Conservation (phyloP, 37 sponge, comb jelly and placozoan genomes). For the Theonella swinhoei region DNA sequence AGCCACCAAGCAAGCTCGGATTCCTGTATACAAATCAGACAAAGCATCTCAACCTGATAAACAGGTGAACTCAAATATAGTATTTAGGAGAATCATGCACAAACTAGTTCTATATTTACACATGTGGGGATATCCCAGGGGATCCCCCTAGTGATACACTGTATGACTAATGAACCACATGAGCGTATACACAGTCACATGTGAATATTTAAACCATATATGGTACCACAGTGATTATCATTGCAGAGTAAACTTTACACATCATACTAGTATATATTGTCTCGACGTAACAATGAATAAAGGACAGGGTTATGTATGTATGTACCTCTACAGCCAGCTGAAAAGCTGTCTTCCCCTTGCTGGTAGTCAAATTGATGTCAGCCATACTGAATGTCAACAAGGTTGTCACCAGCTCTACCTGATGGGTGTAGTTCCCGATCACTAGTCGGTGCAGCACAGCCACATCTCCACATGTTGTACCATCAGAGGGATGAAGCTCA, state of each 20-base stretch:
- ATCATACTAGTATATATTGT: no score
- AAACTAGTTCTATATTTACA: no score
- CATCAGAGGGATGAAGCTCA: not conserved
- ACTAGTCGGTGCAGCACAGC: not conserved
- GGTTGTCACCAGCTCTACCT: not conserved
- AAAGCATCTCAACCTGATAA: no score
- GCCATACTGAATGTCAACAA: not conserved
- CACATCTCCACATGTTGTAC: not conserved
- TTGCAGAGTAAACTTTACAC: slow-evolving; percentile 8
- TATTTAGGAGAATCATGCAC: no score
- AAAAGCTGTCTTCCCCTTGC: not conserved
- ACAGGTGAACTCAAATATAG: no score
- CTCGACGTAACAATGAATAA: no score
- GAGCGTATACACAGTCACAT: slow-evolving; percentile 3
- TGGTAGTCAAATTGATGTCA: not conserved
- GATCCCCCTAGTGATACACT: not conserved
- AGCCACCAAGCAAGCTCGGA: no score
- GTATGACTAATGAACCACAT: no score
- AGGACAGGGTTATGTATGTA: not conserved
- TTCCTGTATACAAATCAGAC: no score
- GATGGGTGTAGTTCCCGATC: not conserved
- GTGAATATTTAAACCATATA: no score
- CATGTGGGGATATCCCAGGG: not conserved
- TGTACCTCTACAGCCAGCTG: not conserved
- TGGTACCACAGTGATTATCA: no score